Conservation (phyloP, 1,140 invertebrate species). For the Brachionus koreanus region DNA sequence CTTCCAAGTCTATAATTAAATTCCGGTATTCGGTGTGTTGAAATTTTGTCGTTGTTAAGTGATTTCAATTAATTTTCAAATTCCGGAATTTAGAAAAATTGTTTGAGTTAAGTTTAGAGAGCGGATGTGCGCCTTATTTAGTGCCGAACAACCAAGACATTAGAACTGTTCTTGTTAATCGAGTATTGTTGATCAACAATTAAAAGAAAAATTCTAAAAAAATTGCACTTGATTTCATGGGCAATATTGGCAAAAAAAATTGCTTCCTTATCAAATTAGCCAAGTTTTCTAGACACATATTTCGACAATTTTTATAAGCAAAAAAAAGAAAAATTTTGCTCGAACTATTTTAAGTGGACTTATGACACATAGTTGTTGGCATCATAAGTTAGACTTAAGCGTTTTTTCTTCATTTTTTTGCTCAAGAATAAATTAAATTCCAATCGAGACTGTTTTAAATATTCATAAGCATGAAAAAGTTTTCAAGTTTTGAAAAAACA, state of each 20-base stretch:
- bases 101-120: background rate
- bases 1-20: conserved; percentile 42
- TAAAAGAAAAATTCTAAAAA: background rate
- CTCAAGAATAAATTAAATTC: conserved; percentile 29
- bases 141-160: conserved; percentile 22
- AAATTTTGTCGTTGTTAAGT: conserved; percentile 32
- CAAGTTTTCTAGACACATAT: background rate
- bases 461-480: conserved; percentile 40
- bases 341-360: background rate
- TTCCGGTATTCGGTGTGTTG: conserved; percentile 31
- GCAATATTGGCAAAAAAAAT: background rate
- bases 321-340: background rate
- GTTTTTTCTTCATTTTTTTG: background rate
- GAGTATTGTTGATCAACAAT: background rate
- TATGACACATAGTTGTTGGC: conserved; percentile 38
- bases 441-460: conserved; percentile 35
- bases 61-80: background rate
- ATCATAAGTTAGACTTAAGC: conserved; percentile 22
- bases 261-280: background rate
- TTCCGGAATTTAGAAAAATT: conserved; percentile 10
- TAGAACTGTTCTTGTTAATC: background rate
- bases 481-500: conserved; percentile 18
- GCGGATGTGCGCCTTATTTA: conserved; percentile 7
- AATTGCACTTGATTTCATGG: conserved; percentile 26
- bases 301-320: background rate